Evolutionary conservation across 1,140 invertebrate genomes (phyloP).

Genomic region (Tenebrio molitor): DNA sequence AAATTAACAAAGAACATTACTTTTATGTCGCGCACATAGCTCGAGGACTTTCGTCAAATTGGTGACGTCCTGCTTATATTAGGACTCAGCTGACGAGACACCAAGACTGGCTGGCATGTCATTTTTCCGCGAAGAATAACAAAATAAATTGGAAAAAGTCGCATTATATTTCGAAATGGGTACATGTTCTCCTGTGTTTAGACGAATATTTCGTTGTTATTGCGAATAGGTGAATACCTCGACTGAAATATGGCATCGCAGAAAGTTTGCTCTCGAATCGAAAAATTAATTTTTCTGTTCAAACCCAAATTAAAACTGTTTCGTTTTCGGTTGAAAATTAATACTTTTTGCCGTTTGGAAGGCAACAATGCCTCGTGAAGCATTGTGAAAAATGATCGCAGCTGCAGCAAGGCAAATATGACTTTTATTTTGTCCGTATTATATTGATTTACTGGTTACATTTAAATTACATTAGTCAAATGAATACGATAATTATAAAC

Average conservation of each 20-base stretch:
- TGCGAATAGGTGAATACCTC: slow-evolving; percentile 4
- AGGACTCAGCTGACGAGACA: background rate
- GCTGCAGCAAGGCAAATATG: no score
- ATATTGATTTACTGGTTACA: no score
- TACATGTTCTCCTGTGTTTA: slow-evolving; percentile 8
- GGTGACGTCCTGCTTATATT: slow-evolving; percentile 9
- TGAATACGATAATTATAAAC: no score
- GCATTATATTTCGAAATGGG: slow-evolving; percentile 19
- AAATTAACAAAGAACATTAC: slow-evolving; percentile 38
- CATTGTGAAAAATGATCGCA: no score
- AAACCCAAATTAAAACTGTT: no score
- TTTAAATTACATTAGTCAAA: no score
- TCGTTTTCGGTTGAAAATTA: no score
- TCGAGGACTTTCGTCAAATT: slow-evolving; percentile 11
- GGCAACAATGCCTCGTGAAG: no score
- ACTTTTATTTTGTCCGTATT: no score
- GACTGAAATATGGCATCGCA: slow-evolving; percentile 10
- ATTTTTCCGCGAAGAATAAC: slow-evolving; percentile 19
- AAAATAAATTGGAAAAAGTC: slow-evolving; percentile 32
- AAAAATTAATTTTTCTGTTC: slow-evolving; percentile 7
- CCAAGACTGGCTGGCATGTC: background rate
- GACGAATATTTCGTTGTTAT: slow-evolving; percentile 34
- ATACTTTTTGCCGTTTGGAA: no score
- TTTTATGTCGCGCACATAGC: slow-evolving; percentile 14
- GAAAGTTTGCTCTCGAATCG: background rate